phyloP scores from a whole-genome alignment of 30 jellyfish, hydroid and myxozoan genomes.

The Chironex yamaguchii region DNA sequence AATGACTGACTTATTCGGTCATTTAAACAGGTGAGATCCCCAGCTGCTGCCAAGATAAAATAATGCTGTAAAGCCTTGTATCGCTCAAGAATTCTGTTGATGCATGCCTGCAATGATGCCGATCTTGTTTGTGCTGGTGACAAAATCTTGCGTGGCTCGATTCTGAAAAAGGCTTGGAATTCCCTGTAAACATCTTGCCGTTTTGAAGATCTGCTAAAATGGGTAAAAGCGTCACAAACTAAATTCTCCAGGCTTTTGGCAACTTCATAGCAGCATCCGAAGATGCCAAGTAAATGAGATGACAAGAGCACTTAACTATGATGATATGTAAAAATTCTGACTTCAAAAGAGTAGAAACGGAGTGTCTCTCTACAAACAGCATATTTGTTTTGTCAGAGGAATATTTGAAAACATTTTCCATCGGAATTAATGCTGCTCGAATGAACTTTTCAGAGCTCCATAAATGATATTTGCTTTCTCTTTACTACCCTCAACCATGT shows the following conservation, averaged over 20 bases:
- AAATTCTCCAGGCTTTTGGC: conserved; percentile 59
- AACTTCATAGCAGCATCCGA: conserved; percentile 55
- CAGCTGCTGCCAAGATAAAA: conserved; percentile 11
- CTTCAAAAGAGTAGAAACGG: conserved; percentile 33
- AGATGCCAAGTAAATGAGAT: conserved; percentile 59
- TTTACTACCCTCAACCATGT: conserved; percentile 54
- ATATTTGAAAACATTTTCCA: conserved; percentile 62
- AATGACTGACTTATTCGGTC: conserved; percentile 19
- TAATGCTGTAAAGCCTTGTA: conserved; percentile 53
- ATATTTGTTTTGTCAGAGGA: conserved; percentile 69
- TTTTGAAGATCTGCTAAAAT: conserved; percentile 55
- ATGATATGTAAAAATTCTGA: conserved; percentile 15
- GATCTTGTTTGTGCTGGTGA: conserved; percentile 67
- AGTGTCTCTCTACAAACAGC: conserved; percentile 67
- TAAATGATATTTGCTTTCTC: conserved; percentile 51
- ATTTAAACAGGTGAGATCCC: conserved; percentile 43
- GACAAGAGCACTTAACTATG: conserved; percentile 32
- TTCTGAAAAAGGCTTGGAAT: conserved; percentile 29
- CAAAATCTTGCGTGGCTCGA: conserved; percentile 60
- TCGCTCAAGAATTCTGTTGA: conserved; percentile 53
- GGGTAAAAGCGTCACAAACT: too few relatives aligned
- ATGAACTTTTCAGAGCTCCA: conserved; percentile 14
- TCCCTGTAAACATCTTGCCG: conserved; percentile 50
- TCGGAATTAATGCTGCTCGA: conserved; percentile 35
- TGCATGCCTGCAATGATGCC: conserved; percentile 54